These are phyloP conservation scores for Nephila pilipes DNA, from an alignment of 1,140 invertebrate genomes.

Conservation along the genomic window DNA sequence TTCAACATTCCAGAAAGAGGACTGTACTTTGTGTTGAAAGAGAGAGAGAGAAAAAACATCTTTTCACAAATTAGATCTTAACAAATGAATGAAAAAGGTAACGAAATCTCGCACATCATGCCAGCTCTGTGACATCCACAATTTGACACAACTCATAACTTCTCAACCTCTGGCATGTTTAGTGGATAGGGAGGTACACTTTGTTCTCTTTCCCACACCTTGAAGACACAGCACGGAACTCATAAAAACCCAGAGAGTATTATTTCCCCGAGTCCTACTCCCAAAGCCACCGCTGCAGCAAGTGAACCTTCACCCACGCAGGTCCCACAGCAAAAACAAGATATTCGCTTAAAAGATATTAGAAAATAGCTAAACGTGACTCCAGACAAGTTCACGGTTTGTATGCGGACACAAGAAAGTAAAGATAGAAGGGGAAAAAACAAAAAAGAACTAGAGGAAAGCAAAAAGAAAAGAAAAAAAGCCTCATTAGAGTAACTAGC, in stretches of 20 bases:
- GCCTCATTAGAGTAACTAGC: not conserved
- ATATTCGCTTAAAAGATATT: not conserved
- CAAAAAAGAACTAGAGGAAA: not conserved
- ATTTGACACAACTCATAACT: not conserved
- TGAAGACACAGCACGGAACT: not conserved
- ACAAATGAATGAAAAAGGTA: not conserved
- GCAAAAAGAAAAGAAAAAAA: not conserved
- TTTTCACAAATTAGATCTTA: not conserved
- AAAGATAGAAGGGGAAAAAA: no score
- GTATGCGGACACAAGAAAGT: not conserved
- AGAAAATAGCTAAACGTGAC: not conserved
- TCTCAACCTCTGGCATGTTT: not conserved
- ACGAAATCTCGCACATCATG: not conserved
- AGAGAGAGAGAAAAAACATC: no score
- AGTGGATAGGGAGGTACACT: not conserved
- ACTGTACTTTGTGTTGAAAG: no score
- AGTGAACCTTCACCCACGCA: not conserved
- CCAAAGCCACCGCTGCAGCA: not conserved
- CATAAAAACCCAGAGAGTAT: not conserved
- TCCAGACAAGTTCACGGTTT: not conserved
- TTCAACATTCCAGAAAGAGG: no score
- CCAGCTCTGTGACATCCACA: not conserved
- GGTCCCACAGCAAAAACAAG: not conserved
- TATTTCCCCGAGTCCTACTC: not conserved
- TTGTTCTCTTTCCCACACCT: not conserved